These are phyloP conservation scores for Etia nguti DNA, from an alignment of 2,113 vertebrate genomes.

Conservation along the genomic window DNA sequence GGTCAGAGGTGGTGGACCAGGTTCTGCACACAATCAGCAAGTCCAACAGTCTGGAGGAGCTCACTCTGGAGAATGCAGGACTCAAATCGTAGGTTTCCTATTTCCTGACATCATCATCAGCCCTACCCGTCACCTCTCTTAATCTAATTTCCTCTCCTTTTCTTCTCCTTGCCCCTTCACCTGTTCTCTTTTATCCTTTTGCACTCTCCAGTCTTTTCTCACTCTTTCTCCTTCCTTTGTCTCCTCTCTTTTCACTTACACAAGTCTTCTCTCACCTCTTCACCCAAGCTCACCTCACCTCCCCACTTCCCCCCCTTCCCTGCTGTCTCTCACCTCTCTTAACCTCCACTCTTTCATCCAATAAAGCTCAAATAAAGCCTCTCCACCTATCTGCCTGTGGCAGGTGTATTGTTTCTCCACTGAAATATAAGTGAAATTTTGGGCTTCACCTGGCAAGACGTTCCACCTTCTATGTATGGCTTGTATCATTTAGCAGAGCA, in stretches of 20 bases:
- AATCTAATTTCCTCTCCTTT: neutral
- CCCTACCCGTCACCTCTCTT: neutral
- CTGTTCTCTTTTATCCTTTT: slow-evolving; percentile 8
- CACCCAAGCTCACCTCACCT: neutral
- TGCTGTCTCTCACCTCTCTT: slow-evolving; percentile 6
- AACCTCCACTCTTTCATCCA: slow-evolving; percentile 1
- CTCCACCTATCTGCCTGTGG: neutral
- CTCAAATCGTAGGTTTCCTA: slow-evolving; percentile 82
- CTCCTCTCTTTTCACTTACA: neutral
- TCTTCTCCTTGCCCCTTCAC: neutral
- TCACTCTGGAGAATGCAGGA: slow-evolving; percentile 86
- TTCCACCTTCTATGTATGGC: neutral
- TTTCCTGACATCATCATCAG: neutral
- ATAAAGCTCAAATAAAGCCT: neutral
- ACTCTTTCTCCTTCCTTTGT: neutral
- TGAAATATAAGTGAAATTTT: neutral
- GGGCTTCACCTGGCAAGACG: slow-evolving; percentile 7
- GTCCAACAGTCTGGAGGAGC: slow-evolving; percentile 87
- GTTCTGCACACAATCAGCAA: slow-evolving; percentile 87
- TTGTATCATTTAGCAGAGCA: slow-evolving; percentile 9
- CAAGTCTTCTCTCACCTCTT: neutral
- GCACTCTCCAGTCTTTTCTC: neutral
- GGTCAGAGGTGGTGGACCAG: slow-evolving; percentile 88
- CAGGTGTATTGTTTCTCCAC: neutral
- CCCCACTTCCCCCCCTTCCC: neutral